phyloP scores from a whole-genome alignment of 1,140 invertebrate genomes.

The Tetramorium parvispinum region DNA sequence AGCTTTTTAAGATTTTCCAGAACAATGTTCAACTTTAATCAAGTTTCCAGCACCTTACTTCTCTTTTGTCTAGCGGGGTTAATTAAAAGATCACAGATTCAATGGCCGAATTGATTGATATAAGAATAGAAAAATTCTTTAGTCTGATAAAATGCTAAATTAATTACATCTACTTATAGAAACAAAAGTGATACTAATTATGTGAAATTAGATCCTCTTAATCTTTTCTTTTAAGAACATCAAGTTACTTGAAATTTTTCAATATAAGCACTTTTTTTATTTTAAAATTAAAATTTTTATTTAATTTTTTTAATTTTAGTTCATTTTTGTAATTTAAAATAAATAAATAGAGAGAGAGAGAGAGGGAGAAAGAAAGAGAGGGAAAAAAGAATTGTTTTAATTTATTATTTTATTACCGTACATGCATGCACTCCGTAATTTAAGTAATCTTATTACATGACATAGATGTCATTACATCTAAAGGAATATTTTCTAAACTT shows the following conservation, averaged over 20 bases:
- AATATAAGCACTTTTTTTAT: neutral
- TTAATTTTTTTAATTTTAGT: neutral
- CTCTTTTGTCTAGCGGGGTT: neutral
- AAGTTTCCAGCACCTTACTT: conserved; percentile 21
- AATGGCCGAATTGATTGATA: neutral
- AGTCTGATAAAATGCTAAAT: neutral
- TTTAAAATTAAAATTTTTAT: neutral
- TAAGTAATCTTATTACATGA: neutral
- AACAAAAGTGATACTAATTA: neutral
- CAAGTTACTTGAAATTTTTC: neutral
- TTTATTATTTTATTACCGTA: neutral
- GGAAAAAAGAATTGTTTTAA: neutral
- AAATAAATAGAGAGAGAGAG: neutral
- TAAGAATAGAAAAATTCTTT: conserved; percentile 15
- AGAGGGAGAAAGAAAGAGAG: neutral
- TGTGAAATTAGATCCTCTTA: neutral
- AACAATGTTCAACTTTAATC: conserved; percentile 56
- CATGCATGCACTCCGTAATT: neutral
- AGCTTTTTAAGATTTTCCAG: conserved; percentile 12
- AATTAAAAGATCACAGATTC: conserved; percentile 56
- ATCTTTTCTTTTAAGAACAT: neutral
- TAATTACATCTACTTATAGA: neutral
- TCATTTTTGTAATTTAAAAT: neutral
- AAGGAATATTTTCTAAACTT: neutral
- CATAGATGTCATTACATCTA: neutral